Base-by-base conservation (phyloP, 2,888 invertebrate genomes). In the Heteromyza rotundicornis region DNA sequence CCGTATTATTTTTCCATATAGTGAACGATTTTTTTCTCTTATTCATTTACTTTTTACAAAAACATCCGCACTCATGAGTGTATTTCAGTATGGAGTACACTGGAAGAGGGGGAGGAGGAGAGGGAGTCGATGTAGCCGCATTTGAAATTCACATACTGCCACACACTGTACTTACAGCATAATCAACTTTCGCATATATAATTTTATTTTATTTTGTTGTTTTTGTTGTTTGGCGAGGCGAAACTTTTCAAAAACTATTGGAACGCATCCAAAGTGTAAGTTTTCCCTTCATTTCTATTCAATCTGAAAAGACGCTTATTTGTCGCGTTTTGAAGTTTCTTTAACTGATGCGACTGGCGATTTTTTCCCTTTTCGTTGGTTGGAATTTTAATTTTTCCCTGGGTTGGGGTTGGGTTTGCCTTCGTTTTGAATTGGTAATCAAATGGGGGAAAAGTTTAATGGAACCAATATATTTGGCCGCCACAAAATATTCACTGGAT, bases 221-320 rank as follows among this genome's bases (percentile, higher is more conserved):
- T 5, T 47, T 47, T 47, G 47, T 47, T 47, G 16, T 40, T 40
- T 40, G 40, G 16, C 40, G 14, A 7, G 14, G 40, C 40, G 40
- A 3, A 40, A 40, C 27, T 27, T 27, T 27, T 27, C 27, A 5
- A 27, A 66, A 69, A 66, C 66, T 65, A 68, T 78, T 77, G 76
- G 76, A 78, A 69, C 63, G 58, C 70, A 71, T 78, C 78, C 76
- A 77, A 77, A 72, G 69, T 68, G 64, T 66, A 71, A 72, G 70
- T 74, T 73, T 68, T 74, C 71, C 65, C 70, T 72, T 68, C 69
- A 69, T 70, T 76, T 73, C 67, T 69, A 72, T 73, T 66, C 68
- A 66, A 58, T 66, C 59, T 23, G 59, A 62, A 59, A 63, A 60
- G 61, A 51, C 56, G 65, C 61, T 67, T 64, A 70, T 73, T 71